Evolutionary conservation across 1,140 invertebrate species (phyloP).

Genomic region (Sinonovacula constricta): DNA sequence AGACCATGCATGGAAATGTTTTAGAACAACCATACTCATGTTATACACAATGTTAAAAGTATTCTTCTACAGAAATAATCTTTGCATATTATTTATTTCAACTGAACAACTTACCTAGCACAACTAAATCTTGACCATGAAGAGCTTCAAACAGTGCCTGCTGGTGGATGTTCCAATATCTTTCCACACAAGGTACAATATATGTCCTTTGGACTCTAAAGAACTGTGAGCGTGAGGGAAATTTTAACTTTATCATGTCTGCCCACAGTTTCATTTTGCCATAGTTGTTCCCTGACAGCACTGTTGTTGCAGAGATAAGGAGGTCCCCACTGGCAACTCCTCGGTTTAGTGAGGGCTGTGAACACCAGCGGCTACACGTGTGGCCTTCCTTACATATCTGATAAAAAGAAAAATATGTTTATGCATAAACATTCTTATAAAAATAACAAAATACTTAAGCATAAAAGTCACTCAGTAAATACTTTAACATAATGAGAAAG

Average conservation of each 20-base stretch:
- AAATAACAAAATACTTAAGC: too few species aligned
- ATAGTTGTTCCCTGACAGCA: constrained; percentile 54
- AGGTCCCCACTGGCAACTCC: constrained; percentile 52
- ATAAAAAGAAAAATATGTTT: too few species aligned
- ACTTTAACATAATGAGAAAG: too few species aligned
- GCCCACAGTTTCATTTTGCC: constrained; percentile 38
- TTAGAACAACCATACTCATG: background rate
- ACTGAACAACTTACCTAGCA: constrained; percentile 43
- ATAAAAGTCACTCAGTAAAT: too few species aligned
- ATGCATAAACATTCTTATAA: too few species aligned
- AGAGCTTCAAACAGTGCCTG: background rate
- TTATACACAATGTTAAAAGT: background rate
- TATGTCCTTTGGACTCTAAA: constrained; percentile 43
- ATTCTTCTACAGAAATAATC: too few species aligned
- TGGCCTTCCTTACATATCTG: constrained; percentile 39
- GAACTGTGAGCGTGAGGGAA: constrained; percentile 26
- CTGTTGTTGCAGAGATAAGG: constrained; percentile 20
- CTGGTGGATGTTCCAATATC: constrained; percentile 22
- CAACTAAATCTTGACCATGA: constrained; percentile 22
- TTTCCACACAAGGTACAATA: constrained; percentile 37
- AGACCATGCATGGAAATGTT: background rate
- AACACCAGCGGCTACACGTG: constrained; percentile 45
- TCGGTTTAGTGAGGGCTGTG: constrained; percentile 43
- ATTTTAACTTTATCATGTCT: too few species aligned
- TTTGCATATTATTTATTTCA: background rate